Evolutionary conservation across 2,797 vertebrate species (phyloP).

Genomic region (Fistularia tabacaria): DNA sequence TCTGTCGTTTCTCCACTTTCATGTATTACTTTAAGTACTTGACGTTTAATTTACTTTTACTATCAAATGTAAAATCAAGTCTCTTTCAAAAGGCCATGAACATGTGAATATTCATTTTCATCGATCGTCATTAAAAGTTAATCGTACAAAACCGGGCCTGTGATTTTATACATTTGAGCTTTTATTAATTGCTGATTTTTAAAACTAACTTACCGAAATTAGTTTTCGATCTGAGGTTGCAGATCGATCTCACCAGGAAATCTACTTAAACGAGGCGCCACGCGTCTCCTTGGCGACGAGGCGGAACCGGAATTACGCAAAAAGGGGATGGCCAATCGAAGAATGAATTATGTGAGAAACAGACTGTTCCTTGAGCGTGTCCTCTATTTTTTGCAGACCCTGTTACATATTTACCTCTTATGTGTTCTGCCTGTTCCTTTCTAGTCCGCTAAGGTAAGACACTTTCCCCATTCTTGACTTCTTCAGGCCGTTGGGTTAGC

Average conservation of each 20-base stretch:
- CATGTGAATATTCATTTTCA: no score
- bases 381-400: neutral
- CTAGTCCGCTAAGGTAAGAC: slow-evolving; percentile 51
- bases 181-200: no score
- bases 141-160: no score
- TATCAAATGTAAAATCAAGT: slow-evolving; percentile 1
- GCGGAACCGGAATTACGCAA: slow-evolving; percentile 59
- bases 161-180: no score
- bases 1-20: neutral
- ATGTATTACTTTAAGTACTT: slow-evolving; percentile 26
- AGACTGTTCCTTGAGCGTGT: slow-evolving; percentile 9
- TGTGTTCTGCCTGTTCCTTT: slow-evolving; percentile 6
- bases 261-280: slow-evolving; percentile 36
- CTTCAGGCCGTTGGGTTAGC: no score
- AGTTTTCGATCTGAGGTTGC: no score
- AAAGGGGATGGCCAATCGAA: slow-evolving; percentile 17
- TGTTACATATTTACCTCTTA: neutral
- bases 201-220: no score
- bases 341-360: slow-evolving; percentile 55
- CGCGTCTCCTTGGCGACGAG: slow-evolving; percentile 11
- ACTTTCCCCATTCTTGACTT: neutral
- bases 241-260: neutral
- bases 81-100: no score
- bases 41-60: slow-evolving; percentile 23
- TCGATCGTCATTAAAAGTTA: no score